Evolutionary conservation across 2,888 invertebrate species (phyloP).

Genomic region (Aspidiotus rigidus): DNA sequence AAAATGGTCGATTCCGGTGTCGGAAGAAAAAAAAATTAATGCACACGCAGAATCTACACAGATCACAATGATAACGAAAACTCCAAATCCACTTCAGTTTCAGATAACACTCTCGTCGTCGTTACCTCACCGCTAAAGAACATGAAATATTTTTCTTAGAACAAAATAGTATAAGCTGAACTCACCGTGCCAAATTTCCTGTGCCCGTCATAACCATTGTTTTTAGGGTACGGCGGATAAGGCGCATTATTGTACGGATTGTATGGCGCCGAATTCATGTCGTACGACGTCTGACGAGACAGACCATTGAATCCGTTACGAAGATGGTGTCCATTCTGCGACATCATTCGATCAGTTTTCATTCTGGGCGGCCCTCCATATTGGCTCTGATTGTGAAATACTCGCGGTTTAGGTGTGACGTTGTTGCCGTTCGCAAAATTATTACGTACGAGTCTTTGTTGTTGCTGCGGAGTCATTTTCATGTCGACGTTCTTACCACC

Average conservation of each 20-base stretch:
- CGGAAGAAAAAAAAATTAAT: too few species aligned
- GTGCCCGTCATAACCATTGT: not conserved
- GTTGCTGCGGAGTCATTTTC: conserved; percentile 1
- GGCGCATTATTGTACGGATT: not conserved
- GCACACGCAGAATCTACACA: too few species aligned
- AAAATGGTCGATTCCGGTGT: too few species aligned
- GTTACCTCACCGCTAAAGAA: too few species aligned
- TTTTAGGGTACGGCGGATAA: not conserved
- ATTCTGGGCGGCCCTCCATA: conserved; percentile 7
- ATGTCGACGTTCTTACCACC: conserved; percentile 5
- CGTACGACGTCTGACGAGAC: conserved; percentile 14
- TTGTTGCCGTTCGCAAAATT: conserved; percentile 11
- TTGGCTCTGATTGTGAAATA: conserved; percentile 29
- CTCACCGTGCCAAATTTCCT: not conserved
- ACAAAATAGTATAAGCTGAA: not conserved
- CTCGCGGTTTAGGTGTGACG: conserved; percentile 13
- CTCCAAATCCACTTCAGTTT: too few species aligned
- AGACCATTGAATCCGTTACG: not conserved
- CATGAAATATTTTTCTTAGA: too few species aligned
- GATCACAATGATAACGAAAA: too few species aligned
- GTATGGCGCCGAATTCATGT: not conserved
- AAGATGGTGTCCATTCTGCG: conserved; percentile 17
- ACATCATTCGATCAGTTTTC: not conserved
- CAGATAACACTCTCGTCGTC: too few species aligned
- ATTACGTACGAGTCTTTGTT: conserved; percentile 12